Base-by-base conservation (phyloP, 2,113 vertebrate species). In the Scomber scombrus region DNA sequence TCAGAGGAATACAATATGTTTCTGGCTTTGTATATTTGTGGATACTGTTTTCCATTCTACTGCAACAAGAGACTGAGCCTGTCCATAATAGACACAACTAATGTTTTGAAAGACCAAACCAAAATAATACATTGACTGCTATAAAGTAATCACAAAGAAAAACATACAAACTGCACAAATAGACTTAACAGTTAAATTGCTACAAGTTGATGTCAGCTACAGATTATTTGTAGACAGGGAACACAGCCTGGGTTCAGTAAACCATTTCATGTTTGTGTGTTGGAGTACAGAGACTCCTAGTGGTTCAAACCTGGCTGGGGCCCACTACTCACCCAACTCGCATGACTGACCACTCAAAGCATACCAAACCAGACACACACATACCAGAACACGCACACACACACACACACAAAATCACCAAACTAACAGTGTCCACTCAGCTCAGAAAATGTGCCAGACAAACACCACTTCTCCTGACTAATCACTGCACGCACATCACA, bases 261-360 rank as follows among this genome's bases (percentile, higher is more conserved):
- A 62, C 40, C 49, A 46, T 13, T 3, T 14, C 14, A 5, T 45
- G 50, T 50, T 51, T 61, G 68, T 84, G 45, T 57, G 50, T 8
- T 78, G 63, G 71, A 76, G 31, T 64, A 51, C 58, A 80, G 85
- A 85, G 86, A 86, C 85, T 83, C 81, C 87, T 84, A 74, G 87
- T 75, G 86, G 86, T 74, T 72, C 50, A 49, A 78, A 74, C 12
- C 40, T 46, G n/a, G 62, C 50, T 71, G 23, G 23, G 14, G 45
- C 29, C 54, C 64, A 61, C 15, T 54, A 23, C 54, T 76, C 64
- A 75, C 13, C 2, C 29, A 40, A 19, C 60, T 63, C 14, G 67
- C 92, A 86, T 88, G 72, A 82, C 63, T 86, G 78, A 84, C 63
- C 85, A 52, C 52, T 73, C 52, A 80, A 69, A 77, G 63, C 55